These are phyloP conservation scores for Cynopterus sphinx DNA, from an alignment of 2,797 vertebrate species.

Conservation along the genomic window DNA sequence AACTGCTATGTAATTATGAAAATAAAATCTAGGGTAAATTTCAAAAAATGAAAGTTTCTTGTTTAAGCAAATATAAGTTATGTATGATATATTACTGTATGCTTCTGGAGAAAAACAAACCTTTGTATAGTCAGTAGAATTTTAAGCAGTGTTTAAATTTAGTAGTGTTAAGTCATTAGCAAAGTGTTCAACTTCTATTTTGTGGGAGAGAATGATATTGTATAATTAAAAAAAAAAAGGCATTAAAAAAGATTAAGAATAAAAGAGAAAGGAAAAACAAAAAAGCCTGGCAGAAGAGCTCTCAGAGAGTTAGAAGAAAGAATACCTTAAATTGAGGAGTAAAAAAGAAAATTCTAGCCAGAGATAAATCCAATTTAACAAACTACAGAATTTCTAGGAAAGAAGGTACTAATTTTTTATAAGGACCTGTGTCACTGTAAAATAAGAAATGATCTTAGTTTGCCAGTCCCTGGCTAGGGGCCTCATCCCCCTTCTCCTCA, in stretches of 20 bases:
- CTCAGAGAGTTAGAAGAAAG: neutral
- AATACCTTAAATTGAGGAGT: neutral
- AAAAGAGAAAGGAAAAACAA: neutral
- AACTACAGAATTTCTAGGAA: constrained; percentile 16
- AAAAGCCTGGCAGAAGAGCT: neutral
- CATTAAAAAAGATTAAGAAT: neutral
- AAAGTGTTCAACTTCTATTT: neutral
- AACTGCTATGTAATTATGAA: constrained; percentile 49
- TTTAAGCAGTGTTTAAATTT: constrained; percentile 31
- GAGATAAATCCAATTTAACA: constrained; percentile 22
- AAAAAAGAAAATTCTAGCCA: constrained; percentile 25
- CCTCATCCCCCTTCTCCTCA: neutral
- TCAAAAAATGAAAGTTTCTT: constrained; percentile 55
- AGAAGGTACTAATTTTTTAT: neutral
- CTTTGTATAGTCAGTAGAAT: neutral
- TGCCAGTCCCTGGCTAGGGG: neutral
- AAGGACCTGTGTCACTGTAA: neutral
- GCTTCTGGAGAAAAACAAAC: neutral
- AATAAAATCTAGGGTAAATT: constrained; percentile 73
- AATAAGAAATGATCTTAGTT: constrained; percentile 8
- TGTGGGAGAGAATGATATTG: neutral
- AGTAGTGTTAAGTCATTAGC: neutral
- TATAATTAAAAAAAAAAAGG: neutral
- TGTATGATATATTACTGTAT: neutral
- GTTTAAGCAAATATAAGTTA: constrained; percentile 40